Conservation (phyloP, 1,140 invertebrate genomes). For the Atopsyche davidsoni region DNA sequence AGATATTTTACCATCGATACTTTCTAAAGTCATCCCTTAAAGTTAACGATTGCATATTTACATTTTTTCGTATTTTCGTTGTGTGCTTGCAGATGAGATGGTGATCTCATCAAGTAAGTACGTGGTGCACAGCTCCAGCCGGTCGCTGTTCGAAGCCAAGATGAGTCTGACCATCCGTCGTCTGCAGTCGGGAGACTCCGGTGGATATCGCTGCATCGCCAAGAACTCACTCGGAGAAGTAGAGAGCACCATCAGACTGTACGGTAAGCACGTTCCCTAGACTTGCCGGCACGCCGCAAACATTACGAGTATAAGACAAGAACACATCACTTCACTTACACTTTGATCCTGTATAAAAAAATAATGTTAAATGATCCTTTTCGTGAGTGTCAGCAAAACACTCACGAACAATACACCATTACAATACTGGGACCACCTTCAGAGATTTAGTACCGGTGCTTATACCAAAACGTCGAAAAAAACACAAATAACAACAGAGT, state of each 20-base stretch:
- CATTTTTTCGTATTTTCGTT: too few species aligned
- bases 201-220: constrained; percentile 81
- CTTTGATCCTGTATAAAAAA: background rate
- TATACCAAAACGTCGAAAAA: too few species aligned
- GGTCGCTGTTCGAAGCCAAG: constrained; percentile 73
- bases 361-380: too few species aligned
- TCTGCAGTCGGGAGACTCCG: constrained; percentile 73
- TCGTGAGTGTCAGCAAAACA: too few species aligned
- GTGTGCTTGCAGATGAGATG: constrained; percentile 78
- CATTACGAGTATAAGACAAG: background rate
- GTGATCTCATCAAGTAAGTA: constrained; percentile 75
- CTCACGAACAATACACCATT: too few species aligned
- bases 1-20: too few species aligned
- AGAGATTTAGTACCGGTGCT: too few species aligned
- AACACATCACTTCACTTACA: background rate
- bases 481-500: too few species aligned
- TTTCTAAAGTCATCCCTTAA: too few species aligned
- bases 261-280: constrained; percentile 59
- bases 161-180: constrained; percentile 78
- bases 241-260: constrained; percentile 80
- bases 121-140: constrained; percentile 64
- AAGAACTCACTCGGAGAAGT: constrained; percentile 88
- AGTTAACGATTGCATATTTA: too few species aligned
- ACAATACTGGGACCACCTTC: too few species aligned
- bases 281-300: background rate